A percentile compares a stretch with the other conserved stretches of the same genome.
Evolutionary conservation across 2,888 invertebrate species (phyloP).

Genomic region (Tinea trinotella): DNA sequence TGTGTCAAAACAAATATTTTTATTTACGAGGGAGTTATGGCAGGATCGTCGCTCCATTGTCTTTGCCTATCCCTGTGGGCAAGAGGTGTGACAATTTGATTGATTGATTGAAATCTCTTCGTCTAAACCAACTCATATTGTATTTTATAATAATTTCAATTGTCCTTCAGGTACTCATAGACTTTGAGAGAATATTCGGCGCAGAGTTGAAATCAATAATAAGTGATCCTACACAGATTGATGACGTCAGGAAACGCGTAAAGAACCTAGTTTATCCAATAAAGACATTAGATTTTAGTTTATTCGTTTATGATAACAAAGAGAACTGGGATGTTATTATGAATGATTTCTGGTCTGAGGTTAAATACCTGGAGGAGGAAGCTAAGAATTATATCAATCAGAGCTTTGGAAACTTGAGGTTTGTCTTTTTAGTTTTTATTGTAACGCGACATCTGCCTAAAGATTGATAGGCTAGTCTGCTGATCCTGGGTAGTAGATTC

Average conservation of each 20-base stretch:
- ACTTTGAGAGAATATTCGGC: slow-evolving; percentile 92
- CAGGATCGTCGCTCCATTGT: too few relatives aligned
- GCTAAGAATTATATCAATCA: slow-evolving; percentile 89
- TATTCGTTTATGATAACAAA: slow-evolving; percentile 82
- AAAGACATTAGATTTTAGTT: slow-evolving; percentile 85
- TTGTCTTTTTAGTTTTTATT: too few relatives aligned
- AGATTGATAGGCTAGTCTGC: too few relatives aligned
- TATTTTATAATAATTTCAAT: too few relatives aligned
- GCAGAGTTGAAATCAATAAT: slow-evolving; percentile 89
- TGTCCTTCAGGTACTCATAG: slow-evolving; percentile 78
- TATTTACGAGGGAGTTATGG: too few relatives aligned
- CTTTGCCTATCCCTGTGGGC: too few relatives aligned
- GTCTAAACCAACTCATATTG: too few relatives aligned
- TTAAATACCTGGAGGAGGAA: slow-evolving; percentile 81
- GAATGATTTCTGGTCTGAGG: slow-evolving; percentile 82
- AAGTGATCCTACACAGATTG: slow-evolving; percentile 88
- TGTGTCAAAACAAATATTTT: too few relatives aligned
- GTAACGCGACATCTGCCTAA: too few relatives aligned
- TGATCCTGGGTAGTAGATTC: too few relatives aligned
- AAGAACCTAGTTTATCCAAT: slow-evolving; percentile 83
- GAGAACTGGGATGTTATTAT: slow-evolving; percentile 91
- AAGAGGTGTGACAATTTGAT: too few relatives aligned
- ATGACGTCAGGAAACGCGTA: slow-evolving; percentile 86
- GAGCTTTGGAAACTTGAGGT: slow-evolving; percentile 85
- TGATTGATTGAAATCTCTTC: too few relatives aligned